A percentile compares a stretch with the other conserved stretches of the same genome.
phyloP scores from a whole-genome alignment of 2,113 vertebrate species.

The Gallinago paraguaiae region DNA sequence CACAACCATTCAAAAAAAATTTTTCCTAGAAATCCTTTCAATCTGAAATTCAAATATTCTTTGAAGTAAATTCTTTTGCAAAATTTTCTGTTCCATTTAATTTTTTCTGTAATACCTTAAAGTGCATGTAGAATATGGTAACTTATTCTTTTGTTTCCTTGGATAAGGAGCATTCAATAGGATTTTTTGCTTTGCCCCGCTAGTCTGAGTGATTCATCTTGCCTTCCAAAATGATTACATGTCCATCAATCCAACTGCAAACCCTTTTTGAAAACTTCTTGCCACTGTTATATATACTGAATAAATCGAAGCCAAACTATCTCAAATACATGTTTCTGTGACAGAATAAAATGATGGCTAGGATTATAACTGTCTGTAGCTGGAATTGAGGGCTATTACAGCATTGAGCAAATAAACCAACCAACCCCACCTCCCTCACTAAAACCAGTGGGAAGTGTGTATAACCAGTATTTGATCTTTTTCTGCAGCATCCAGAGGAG shows the following conservation, averaged over 20 bases:
- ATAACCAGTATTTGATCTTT: conserved; percentile 3
- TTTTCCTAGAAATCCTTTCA: not conserved
- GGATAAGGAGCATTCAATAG: not conserved
- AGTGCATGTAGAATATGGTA: not conserved
- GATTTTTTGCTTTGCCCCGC: not conserved
- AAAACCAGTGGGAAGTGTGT: not conserved
- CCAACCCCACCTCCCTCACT: not conserved
- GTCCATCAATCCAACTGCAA: conserved; percentile 11
- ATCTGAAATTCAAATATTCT: not conserved
- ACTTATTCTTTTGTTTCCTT: conserved; percentile 10
- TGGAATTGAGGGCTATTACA: conserved; percentile 7
- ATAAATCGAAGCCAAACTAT: not conserved
- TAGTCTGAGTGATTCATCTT: conserved; percentile 7
- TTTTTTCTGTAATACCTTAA: not conserved
- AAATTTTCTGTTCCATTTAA: not conserved
- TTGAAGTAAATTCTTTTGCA: not conserved
- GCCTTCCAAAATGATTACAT: conserved; percentile 3
- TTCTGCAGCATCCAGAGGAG: conserved; percentile 34
- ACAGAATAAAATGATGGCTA: not conserved
- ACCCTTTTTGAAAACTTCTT: not conserved
- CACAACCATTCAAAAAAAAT: not conserved
- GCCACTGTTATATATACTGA: not conserved
- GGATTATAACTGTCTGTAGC: not conserved
- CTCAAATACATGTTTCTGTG: not conserved
- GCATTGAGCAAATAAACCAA: not conserved